Evolutionary conservation across 1,140 invertebrate species (phyloP).

Genomic region (Bombus superbus): DNA sequence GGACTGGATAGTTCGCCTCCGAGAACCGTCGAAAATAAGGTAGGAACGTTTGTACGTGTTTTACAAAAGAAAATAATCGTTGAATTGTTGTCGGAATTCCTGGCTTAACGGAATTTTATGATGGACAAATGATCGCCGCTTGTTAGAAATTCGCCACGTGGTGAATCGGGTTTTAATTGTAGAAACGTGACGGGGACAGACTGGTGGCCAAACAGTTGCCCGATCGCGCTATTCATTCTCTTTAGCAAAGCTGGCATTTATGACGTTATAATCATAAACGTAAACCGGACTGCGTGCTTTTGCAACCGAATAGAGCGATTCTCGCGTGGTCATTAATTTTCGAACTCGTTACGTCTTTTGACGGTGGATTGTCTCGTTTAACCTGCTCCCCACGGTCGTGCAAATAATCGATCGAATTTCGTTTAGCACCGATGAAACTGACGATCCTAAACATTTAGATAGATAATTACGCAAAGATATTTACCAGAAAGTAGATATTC

Average conservation of each 20-base stretch:
- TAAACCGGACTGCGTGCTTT: background rate
- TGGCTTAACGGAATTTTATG: background rate
- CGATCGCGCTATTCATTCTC: constrained; percentile 12
- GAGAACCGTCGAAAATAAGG: background rate
- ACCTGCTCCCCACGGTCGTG: too few species aligned
- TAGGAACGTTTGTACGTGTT: too few species aligned
- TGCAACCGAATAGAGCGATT: too few species aligned
- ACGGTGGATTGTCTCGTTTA: background rate
- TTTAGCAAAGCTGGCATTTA: constrained; percentile 26
- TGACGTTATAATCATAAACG: constrained; percentile 41
- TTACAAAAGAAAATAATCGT: background rate
- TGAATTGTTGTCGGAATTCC: background rate
- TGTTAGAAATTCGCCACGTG: background rate
- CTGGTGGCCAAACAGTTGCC: background rate
- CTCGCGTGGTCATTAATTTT: constrained; percentile 42
- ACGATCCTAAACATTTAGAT: too few species aligned
- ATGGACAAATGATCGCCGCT: background rate
- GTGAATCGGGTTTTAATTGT: background rate
- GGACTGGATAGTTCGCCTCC: too few species aligned
- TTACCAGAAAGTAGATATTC: background rate
- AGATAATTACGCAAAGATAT: background rate
- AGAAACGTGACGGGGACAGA: background rate
- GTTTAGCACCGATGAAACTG: background rate
- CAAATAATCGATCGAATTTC: too few species aligned
- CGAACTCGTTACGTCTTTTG: constrained; percentile 8